These are phyloP conservation scores for Luidia sarsii DNA, from an alignment of 53 echinoderm and acorn worm genomes.

Conservation along the genomic window DNA sequence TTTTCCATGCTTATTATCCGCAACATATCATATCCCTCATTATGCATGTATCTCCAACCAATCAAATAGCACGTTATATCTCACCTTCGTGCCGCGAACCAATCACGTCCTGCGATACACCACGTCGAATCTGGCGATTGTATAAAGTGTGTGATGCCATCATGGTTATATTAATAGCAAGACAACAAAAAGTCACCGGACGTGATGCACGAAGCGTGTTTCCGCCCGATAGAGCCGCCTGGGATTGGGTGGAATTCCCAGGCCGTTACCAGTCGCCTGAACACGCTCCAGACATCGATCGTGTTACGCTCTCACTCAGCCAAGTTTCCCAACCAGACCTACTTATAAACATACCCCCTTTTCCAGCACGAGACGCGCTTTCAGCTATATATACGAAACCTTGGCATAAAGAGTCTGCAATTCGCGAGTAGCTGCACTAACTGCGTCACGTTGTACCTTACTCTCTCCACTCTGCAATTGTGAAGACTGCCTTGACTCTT, in stretches of 20 bases:
- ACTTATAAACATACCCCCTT: background rate
- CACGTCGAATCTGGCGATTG: background rate
- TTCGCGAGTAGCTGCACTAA: background rate
- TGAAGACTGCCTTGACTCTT: too few relatives aligned
- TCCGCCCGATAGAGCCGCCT: conserved; percentile 47
- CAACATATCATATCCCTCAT: too few relatives aligned
- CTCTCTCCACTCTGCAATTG: too few relatives aligned
- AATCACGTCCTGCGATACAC: conserved; percentile 17
- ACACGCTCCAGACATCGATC: conserved; percentile 22
- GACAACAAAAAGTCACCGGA: conserved; percentile 46
- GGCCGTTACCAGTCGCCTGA: conserved; percentile 35
- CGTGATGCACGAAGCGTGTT: conserved; percentile 39
- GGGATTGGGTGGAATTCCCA: conserved; percentile 37
- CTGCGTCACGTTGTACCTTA: too few relatives aligned
- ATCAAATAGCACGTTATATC: background rate
- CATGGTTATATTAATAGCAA: conserved; percentile 44
- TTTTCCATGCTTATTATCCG: too few relatives aligned
- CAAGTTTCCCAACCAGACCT: conserved; percentile 32
- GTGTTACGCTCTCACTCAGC: conserved; percentile 1
- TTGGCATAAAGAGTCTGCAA: background rate
- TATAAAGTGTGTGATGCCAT: conserved; percentile 5
- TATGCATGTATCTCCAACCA: too few relatives aligned
- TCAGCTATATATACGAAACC: background rate
- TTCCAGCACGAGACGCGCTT: background rate
- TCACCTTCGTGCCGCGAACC: conserved; percentile 2